phyloP scores from a whole-genome alignment of 1,140 invertebrate genomes.

The Ceratina japonica region DNA sequence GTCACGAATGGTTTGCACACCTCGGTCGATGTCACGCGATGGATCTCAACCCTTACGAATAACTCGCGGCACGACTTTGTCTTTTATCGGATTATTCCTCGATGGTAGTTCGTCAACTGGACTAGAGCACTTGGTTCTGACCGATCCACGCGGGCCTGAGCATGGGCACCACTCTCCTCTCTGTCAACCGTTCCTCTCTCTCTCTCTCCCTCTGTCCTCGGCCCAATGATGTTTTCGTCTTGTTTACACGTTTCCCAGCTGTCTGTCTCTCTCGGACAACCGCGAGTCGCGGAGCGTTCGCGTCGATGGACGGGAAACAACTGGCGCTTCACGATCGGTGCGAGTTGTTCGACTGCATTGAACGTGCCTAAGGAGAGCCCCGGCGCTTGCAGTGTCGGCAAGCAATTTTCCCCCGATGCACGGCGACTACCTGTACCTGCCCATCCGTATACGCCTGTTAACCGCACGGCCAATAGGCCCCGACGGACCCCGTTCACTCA shows the following conservation, averaged over 20 bases:
- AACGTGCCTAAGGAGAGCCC: slow-evolving; percentile 53
- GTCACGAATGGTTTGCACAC: background rate
- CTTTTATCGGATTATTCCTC: background rate
- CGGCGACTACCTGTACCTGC: slow-evolving; percentile 45
- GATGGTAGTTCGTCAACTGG: slow-evolving; percentile 23
- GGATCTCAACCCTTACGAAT: background rate
- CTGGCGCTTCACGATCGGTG: slow-evolving; percentile 71
- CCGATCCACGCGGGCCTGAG: slow-evolving; percentile 3
- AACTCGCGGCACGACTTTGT: background rate
- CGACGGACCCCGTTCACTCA: background rate
- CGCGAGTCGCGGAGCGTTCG: slow-evolving; percentile 71
- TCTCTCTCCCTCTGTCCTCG: slow-evolving; percentile 12
- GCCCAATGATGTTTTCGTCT: slow-evolving; percentile 1
- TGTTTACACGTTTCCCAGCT: background rate
- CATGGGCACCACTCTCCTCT: background rate
- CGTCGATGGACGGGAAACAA: slow-evolving; percentile 78
- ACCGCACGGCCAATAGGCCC: slow-evolving; percentile 36
- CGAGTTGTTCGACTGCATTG: slow-evolving; percentile 71
- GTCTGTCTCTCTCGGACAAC: slow-evolving; percentile 57
- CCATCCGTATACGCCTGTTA: slow-evolving; percentile 54
- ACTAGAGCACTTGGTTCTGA: slow-evolving; percentile 7
- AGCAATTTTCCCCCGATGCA: slow-evolving; percentile 47
- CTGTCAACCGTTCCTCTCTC: background rate
- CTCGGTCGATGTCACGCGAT: background rate
- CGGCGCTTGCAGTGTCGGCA: slow-evolving; percentile 31